Evolutionary conservation across 1,140 invertebrate species (phyloP).

Genomic region (Drosophila tsacasi): DNA sequence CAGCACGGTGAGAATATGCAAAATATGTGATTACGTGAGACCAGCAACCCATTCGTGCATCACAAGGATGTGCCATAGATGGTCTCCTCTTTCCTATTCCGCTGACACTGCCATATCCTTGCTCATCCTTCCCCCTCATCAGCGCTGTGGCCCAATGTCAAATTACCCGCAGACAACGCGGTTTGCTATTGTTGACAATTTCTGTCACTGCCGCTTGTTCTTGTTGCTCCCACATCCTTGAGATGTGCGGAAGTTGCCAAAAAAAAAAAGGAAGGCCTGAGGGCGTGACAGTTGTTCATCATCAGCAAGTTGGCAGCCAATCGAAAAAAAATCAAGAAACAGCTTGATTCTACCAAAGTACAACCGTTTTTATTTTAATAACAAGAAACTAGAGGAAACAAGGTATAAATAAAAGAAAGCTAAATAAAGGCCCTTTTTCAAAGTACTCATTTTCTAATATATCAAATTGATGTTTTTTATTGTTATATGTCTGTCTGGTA

Average conservation of each 20-base stretch:
- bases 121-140: conserved; percentile 12
- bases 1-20: conserved; percentile 28
- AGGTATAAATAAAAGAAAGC: background rate
- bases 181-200: conserved; percentile 71
- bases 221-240: conserved; percentile 24
- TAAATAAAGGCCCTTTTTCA: background rate
- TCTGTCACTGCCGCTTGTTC: conserved; percentile 44
- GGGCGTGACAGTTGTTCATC: conserved; percentile 55
- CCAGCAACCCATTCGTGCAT: conserved; percentile 65
- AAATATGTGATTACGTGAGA: conserved; percentile 64
- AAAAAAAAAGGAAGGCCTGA: conserved; percentile 14
- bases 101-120: conserved; percentile 18
- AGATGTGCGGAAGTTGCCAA: conserved; percentile 24
- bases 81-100: background rate
- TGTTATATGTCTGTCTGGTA: too few relatives aligned
- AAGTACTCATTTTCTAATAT: too few relatives aligned
- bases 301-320: conserved; percentile 42
- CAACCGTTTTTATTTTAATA: background rate
- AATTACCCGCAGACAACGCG: conserved; percentile 71
- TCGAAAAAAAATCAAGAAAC: conserved; percentile 7
- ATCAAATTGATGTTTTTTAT: too few relatives aligned
- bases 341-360: background rate
- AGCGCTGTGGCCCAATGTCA: conserved; percentile 45
- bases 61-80: conserved; percentile 29
- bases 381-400: background rate